Evolutionary conservation across 2,113 vertebrate genomes (phyloP).

Genomic region (Plectropomus leopardus): DNA sequence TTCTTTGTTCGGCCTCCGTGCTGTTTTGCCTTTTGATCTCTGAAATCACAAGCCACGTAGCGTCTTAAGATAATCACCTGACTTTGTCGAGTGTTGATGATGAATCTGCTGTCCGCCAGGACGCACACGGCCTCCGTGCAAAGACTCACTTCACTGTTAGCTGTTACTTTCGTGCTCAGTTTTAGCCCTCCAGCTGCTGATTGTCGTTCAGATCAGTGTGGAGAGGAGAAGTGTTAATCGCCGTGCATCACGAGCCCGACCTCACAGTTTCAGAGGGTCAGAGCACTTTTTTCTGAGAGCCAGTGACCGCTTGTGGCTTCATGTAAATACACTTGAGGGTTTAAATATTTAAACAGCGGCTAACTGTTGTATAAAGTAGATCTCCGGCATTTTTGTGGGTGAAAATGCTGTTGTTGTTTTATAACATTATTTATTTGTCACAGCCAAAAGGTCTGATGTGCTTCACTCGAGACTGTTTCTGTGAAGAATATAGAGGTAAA

Average conservation of each 20-base stretch:
- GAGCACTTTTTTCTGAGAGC: constrained; percentile 20
- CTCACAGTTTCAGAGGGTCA: constrained; percentile 20
- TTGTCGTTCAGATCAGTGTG: background rate
- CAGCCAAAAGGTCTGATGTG: constrained; percentile 13
- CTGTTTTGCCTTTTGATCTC: constrained; percentile 36
- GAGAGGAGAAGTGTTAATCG: background rate
- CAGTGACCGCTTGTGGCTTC: background rate
- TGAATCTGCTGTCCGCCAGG: constrained; percentile 4
- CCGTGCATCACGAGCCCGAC: background rate
- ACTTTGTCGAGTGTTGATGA: background rate
- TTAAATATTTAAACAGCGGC: constrained; percentile 30
- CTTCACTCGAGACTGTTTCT: background rate
- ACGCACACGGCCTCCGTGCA: background rate
- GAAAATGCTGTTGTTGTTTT: constrained; percentile 2
- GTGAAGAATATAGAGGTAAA: no score
- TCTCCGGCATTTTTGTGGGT: background rate
- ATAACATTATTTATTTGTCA: constrained; percentile 35
- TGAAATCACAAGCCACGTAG: constrained; percentile 34
- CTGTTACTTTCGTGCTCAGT: background rate
- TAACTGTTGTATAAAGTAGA: constrained; percentile 8
- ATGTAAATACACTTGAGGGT: constrained; percentile 41
- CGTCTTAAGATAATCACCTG: constrained; percentile 12
- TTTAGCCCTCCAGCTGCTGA: background rate
- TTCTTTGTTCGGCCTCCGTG: constrained; percentile 19
- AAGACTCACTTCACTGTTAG: constrained; percentile 6